phyloP scores from a whole-genome alignment of 1,140 invertebrate species.

The Drepana arcuata region DNA sequence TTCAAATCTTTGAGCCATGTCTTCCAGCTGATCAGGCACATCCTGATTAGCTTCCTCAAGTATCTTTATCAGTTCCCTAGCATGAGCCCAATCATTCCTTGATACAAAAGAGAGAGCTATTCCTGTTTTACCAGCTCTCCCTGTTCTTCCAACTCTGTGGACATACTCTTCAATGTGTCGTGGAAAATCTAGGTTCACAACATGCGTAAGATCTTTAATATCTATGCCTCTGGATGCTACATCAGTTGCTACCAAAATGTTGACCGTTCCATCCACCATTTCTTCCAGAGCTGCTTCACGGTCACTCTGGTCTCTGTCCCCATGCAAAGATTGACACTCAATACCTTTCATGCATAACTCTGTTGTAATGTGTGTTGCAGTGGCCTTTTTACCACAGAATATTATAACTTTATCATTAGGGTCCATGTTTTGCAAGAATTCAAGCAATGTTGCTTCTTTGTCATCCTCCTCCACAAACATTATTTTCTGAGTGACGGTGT shows the following conservation, averaged over 20 bases:
- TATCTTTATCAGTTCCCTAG: constrained; percentile 86
- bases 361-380: constrained; percentile 85
- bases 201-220: constrained; percentile 92
- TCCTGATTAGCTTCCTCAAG: constrained; percentile 83
- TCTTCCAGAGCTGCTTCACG: constrained; percentile 89
- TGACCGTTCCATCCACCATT: constrained; percentile 81
- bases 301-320: constrained; percentile 89
- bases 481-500: constrained; percentile 85
- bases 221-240: constrained; percentile 93
- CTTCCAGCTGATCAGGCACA: constrained; percentile 79
- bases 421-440: constrained; percentile 77
- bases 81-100: constrained; percentile 83
- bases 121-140: constrained; percentile 88
- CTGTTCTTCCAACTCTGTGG: constrained; percentile 89
- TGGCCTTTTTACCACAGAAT: constrained; percentile 89
- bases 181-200: constrained; percentile 90
- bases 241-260: constrained; percentile 94
- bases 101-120: constrained; percentile 88
- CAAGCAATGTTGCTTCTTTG: constrained; percentile 56
- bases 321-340: constrained; percentile 86
- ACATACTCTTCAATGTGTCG: constrained; percentile 93
- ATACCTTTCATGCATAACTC: constrained; percentile 81
- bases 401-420: constrained; percentile 87
- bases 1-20: constrained; percentile 80
- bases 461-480: constrained; percentile 82